A percentile compares a stretch with the other conserved stretches of the same genome.
Conservation (phyloP, 2,113 vertebrate genomes). For the Haplochromis vanheusdeni region DNA sequence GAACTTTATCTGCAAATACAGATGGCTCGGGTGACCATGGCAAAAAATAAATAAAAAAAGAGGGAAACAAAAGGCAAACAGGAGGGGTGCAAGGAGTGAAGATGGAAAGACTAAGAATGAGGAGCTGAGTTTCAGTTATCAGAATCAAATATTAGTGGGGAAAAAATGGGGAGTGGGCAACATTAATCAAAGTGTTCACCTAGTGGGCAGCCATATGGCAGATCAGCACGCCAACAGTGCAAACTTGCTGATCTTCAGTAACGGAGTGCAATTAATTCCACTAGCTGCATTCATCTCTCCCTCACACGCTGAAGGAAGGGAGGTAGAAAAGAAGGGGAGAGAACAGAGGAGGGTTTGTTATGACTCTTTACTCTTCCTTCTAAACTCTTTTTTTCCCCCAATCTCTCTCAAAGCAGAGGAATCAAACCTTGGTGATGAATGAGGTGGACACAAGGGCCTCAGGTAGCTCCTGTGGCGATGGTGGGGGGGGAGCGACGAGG, state of each 20-base stretch:
- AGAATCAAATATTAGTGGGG: conserved; percentile 88
- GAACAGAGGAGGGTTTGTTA: conserved; percentile 84
- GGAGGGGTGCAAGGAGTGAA: background rate
- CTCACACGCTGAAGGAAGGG: conserved; percentile 80
- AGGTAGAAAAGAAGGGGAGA: conserved; percentile 33
- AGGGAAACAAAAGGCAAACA: background rate
- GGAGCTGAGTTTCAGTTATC: conserved; percentile 62
- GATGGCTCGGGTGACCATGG: background rate
- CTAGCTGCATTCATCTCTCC: conserved; percentile 96
- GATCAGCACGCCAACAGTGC: conserved; percentile 98
- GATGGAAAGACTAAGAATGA: conserved; percentile 3
- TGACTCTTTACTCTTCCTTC: conserved; percentile 80
- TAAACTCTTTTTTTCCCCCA: conserved; percentile 66
- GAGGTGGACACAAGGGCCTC: conserved; percentile 89
- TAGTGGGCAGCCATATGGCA: conserved; percentile 99
- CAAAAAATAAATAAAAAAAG: background rate
- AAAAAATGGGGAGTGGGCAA: conserved; percentile 85
- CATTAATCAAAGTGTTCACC: conserved; percentile 99
- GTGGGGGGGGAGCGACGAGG: conserved; percentile 64
- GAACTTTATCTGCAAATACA: conserved; percentile 9
- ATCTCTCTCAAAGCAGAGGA: conserved; percentile 82
- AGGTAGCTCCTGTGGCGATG: conserved; percentile 85
- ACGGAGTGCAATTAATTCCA: conserved; percentile 99
- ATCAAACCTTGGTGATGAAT: conserved; percentile 97
- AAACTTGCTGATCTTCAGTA: conserved; percentile 99